Conservation (phyloP, 2,113 vertebrate species). For the Bolborhynchus lineola region DNA sequence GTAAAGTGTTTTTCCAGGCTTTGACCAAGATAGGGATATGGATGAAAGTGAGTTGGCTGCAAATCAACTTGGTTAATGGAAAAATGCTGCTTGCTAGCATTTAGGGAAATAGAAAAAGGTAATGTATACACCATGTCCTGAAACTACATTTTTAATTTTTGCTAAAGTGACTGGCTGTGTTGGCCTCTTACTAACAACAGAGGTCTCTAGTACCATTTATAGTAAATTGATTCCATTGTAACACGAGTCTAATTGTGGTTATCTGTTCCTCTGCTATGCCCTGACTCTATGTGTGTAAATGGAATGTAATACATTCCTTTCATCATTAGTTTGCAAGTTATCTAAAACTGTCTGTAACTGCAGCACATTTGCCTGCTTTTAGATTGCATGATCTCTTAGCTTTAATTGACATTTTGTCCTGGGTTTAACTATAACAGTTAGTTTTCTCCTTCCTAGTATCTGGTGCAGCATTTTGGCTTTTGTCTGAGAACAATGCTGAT, state of each 20-base stretch:
- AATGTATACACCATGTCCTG: slow-evolving; percentile 36
- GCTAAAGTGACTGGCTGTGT: background rate
- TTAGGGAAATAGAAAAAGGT: slow-evolving; percentile 48
- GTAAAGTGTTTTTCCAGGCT: slow-evolving; percentile 65
- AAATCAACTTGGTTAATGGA: slow-evolving; percentile 54
- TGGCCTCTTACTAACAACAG: background rate
- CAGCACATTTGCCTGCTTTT: background rate
- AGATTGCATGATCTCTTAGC: background rate
- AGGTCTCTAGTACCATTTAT: background rate
- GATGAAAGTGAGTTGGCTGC: slow-evolving; percentile 60
- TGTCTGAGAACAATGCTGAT: background rate
- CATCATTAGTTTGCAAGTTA: background rate
- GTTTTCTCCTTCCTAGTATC: background rate
- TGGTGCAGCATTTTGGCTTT: background rate
- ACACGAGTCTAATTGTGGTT: background rate
- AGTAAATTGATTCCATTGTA: background rate
- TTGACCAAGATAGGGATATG: slow-evolving; percentile 58
- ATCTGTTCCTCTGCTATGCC: background rate
- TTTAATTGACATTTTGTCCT: background rate
- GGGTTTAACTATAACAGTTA: background rate
- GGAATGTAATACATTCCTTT: background rate
- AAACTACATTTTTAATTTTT: slow-evolving; percentile 49
- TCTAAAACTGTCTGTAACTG: background rate
- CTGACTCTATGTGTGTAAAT: background rate
- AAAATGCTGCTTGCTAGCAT: slow-evolving; percentile 55